Evolutionary conservation across 2,113 vertebrate species (phyloP), one percentile per base, ranked within the genome.

Genomic region (Phyllostomus hastatus): DNA sequence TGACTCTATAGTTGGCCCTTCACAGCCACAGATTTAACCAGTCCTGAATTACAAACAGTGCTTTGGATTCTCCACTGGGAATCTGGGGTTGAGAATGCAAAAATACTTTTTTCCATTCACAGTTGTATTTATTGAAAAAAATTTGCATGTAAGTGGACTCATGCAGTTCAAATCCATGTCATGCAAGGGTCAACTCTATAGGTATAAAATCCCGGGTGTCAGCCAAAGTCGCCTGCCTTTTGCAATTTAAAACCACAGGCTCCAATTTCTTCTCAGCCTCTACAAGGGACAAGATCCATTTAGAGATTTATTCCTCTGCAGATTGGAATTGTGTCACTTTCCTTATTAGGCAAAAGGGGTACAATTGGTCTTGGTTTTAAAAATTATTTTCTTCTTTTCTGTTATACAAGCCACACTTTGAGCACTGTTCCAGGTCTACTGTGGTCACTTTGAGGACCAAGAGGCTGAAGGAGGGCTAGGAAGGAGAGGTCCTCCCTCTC

Each of bases 311-410:
- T 35, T 73, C 48, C 89, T 80, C 50, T 4, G 26, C 28, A 69
- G 22, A 73, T 73, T 10, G 78, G 35, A 76, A 48, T 81, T 26
- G 24, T 91, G 59, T 94, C 52, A 22, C 69, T 95, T 95, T 84
- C 76, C 78, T 79, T 90, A 89, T 35, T 86, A 95, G 82, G 73
- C 67, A 88, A 87, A 97, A 73, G 46, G 2, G 82, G 50, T 94
- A 70, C 8, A 59, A 24, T 20, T 38, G 61, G 66, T 84, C 67
- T 85, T 67, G 59, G 4, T 82, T 93, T 95, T 91, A 52, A 91
- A 46, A 26, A 50, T 33, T 22, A 19, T 64, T 76, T 50, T 82
- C 43, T 91, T 67, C 75, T 90, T 50, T 31, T 97, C 73, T 48
- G n/a, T 82, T 38, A 31, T 76, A 46, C 28, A 10, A 19, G 10